Base-by-base conservation (phyloP, 2,888 invertebrate genomes). In the Sycophila texana region DNA sequence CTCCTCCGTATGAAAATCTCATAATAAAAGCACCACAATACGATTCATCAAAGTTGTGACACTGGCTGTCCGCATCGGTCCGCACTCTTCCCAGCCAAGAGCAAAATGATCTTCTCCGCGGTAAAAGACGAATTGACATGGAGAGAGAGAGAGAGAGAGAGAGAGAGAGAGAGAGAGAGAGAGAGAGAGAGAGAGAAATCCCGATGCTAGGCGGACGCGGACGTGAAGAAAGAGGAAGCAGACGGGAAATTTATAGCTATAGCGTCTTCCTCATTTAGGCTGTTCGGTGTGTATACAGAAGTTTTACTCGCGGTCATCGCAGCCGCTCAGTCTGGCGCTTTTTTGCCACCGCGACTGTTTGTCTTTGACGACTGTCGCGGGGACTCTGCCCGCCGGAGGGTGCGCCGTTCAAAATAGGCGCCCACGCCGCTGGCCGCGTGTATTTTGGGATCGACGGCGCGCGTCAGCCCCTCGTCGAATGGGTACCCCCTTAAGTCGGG, bases 361-460 rank as follows among this genome's bases (percentile, higher is more conserved):
- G 10, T 63, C 63, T 47, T 47, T n/a, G 63, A 18, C 47, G 39
- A 18, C 10, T 39, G 16, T 30, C 30, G 30, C 61, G 5, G 47
- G 55, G 30, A 47, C 26, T 65, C 57, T 57, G 30, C 20, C 20
- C 7, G 53, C 0, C 26, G 60, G 47, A 65, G 26, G 3, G 18
- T 22, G 30, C 39, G 14, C 16, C 30, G 47, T 74, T 53, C 53
- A 65, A 75, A 79, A 79, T 79, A 75, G 66, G 57, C 51, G 47
- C 68, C 39, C 63, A 70, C 20, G 12, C 18, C 47, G 13, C 18
- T 12, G 60, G 39, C 39, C 39, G 10, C 39, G 10, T 1, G 39
- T 39, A 39, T 39, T 39, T 39, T 39, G 10, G 39, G 39, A 39
- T 39, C 39, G 39, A 16, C 18, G 65, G 47, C 39, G 30, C 65